A percentile compares a stretch with the other conserved stretches of the same genome.
phyloP scores from a whole-genome alignment of 2,797 vertebrate genomes.

The Hyperoplus lanceolatus region DNA sequence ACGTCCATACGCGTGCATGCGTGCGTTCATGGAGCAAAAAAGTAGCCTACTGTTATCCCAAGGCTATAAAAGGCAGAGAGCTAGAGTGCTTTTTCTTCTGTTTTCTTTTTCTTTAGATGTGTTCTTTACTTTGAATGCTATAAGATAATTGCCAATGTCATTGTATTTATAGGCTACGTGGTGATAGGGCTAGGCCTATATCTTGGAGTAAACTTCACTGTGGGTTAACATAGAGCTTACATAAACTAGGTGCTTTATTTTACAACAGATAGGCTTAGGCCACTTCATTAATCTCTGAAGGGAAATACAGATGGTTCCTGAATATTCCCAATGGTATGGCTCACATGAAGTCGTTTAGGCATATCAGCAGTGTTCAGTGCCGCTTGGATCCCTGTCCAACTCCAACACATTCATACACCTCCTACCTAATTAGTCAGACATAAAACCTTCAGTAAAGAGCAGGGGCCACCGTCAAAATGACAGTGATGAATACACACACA shows the following conservation, averaged over 20 bases:
- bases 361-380: background rate
- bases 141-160: background rate
- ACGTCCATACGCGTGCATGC: constrained; percentile 32
- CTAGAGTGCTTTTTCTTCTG: background rate
- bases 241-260: background rate
- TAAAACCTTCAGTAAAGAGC: background rate
- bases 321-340: background rate
- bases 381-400: constrained; percentile 4
- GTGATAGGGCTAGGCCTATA: background rate
- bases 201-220: background rate
- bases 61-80: constrained; percentile 51
- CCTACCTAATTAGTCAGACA: constrained; percentile 1
- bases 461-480: constrained; percentile 19
- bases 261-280: background rate
- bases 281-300: too few species aligned
- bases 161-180: background rate
- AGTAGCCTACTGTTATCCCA: constrained; percentile 15
- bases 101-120: background rate
- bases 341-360: background rate
- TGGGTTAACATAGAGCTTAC: background rate
- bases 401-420: background rate
- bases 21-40: constrained; percentile 33
- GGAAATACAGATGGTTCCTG: background rate
- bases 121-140: background rate
- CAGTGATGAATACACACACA: constrained; percentile 1